These are phyloP conservation scores for Chloebia gouldiae DNA, from an alignment of 2,113 vertebrate genomes.

Conservation along the genomic window DNA sequence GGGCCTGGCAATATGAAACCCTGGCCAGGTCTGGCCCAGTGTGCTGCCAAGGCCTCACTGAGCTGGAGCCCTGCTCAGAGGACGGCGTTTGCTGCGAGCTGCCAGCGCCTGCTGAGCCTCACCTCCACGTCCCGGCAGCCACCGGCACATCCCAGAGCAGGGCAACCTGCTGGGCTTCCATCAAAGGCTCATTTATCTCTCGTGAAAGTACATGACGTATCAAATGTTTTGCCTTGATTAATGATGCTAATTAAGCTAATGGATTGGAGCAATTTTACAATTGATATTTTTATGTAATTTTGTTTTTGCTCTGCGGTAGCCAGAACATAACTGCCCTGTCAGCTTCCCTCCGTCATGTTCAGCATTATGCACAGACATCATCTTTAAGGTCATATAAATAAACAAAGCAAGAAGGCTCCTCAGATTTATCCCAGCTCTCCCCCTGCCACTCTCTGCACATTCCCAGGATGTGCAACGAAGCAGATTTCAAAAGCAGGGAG, in stretches of 20 bases:
- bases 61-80: background rate
- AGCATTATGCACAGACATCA: background rate
- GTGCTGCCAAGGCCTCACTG: background rate
- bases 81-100: background rate
- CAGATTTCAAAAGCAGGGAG: background rate
- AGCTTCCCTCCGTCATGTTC: conserved; percentile 32
- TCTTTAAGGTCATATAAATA: conserved; percentile 54
- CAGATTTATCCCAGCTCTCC: background rate
- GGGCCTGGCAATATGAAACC: background rate
- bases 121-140: background rate
- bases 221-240: conserved; percentile 67
- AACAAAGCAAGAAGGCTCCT: conserved; percentile 12
- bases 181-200: conserved; percentile 60
- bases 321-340: conserved; percentile 28
- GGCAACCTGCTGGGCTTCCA: conserved; percentile 39
- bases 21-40: background rate
- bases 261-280: conserved; percentile 64
- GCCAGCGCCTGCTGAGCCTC: background rate
- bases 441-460: accelerated
- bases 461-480: background rate
- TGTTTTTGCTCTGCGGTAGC: conserved; percentile 36
- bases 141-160: background rate
- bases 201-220: conserved; percentile 61
- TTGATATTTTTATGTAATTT: conserved; percentile 60
- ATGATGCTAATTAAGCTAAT: conserved; percentile 71